Conservation (phyloP, 2,797 vertebrate genomes). For the Phrynocephalus forsythii region DNA sequence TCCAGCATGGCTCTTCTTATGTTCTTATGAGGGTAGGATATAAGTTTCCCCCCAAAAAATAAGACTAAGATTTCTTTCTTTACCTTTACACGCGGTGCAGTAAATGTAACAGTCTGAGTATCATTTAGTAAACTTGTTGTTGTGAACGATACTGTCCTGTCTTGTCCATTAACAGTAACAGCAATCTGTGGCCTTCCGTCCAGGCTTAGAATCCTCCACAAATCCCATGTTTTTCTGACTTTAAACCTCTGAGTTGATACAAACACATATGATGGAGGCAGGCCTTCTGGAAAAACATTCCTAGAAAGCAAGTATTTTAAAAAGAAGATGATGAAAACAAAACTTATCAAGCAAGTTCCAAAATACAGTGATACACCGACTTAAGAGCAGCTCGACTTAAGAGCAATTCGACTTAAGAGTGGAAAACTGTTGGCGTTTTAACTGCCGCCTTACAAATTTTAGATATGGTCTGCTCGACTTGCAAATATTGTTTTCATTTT, state of each 20-base stretch:
- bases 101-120: constrained; percentile 88
- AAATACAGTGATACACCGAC: no score
- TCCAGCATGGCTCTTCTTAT: no score
- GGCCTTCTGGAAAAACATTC: constrained; percentile 93
- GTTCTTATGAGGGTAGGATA: neutral
- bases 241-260: constrained; percentile 96
- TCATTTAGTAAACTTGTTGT: constrained; percentile 88
- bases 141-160: constrained; percentile 88
- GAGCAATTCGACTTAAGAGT: no score
- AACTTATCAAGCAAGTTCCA: constrained; percentile 22
- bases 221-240: constrained; percentile 92
- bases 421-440: no score
- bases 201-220: constrained; percentile 92
- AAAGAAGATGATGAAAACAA: neutral
- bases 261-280: constrained; percentile 97
- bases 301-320: constrained; percentile 71
- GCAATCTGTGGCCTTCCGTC: constrained; percentile 92
- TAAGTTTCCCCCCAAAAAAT: neutral
- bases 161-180: constrained; percentile 89
- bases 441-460: neutral
- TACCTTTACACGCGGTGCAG: constrained; percentile 85
- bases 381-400: no score
- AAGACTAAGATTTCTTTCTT: constrained; percentile 17
- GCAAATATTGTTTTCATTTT: no score
- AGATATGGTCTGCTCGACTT: neutral